A percentile compares a stretch with the other conserved stretches of the same genome.
Conservation (phyloP, 1,140 invertebrate genomes). For the Calliopsis andreniformis region DNA sequence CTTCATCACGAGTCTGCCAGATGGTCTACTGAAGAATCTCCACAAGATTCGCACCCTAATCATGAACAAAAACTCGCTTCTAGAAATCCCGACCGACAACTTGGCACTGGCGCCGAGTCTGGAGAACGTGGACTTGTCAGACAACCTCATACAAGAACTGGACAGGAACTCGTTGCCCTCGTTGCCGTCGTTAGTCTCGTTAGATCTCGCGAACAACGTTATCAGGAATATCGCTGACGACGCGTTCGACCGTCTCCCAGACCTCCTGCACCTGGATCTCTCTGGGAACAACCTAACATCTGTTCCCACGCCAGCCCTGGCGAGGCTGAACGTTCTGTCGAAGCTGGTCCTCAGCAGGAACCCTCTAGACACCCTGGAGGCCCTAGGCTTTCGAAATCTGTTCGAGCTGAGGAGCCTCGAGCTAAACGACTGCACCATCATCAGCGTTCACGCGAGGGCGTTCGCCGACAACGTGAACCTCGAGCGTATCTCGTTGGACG, state of each 20-base stretch:
- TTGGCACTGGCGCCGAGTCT: conserved; percentile 85
- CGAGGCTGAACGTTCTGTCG: conserved; percentile 88
- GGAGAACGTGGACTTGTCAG: conserved; percentile 86
- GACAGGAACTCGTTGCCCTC: conserved; percentile 86
- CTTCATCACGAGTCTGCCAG: conserved; percentile 86
- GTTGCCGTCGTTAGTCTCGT: conserved; percentile 84
- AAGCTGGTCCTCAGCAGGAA: conserved; percentile 89
- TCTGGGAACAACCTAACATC: conserved; percentile 91
- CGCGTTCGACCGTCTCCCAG: conserved; percentile 86
- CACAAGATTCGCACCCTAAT: conserved; percentile 86
- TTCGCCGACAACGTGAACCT: conserved; percentile 93
- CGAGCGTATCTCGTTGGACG: conserved; percentile 88
- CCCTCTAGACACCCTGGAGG: conserved; percentile 85
- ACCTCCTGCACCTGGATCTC: conserved; percentile 88
- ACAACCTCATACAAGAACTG: conserved; percentile 88
- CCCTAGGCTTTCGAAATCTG: conserved; percentile 90
- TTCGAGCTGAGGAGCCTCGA: conserved; percentile 89
- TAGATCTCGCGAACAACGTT: conserved; percentile 88
- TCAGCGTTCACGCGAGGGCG: conserved; percentile 86
- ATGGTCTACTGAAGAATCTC: conserved; percentile 87
- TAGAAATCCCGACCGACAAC: conserved; percentile 87
- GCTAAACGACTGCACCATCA: conserved; percentile 86
- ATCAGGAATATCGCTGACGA: conserved; percentile 86
- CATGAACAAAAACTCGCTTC: conserved; percentile 88
- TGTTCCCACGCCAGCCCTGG: conserved; percentile 88